Evolutionary conservation across 1,140 invertebrate genomes (phyloP).

Genomic region (Euura lappo): DNA sequence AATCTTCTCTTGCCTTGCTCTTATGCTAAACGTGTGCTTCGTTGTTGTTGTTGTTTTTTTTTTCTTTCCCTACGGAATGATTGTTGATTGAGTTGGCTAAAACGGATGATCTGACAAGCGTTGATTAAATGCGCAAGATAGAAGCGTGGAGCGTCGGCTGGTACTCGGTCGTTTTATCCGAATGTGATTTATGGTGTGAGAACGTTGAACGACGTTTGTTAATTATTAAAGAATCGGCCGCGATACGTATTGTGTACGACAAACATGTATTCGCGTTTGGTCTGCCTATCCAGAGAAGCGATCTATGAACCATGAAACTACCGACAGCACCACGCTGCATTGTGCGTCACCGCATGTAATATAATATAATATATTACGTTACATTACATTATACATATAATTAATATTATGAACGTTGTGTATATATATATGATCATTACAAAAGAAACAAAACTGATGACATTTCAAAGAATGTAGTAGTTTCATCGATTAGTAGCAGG

Average conservation of each 20-base stretch:
- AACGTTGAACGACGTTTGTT: background rate
- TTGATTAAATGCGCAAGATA: background rate
- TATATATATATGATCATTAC: slow-evolving; percentile 38
- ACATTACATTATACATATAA: slow-evolving; percentile 5
- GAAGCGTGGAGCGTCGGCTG: background rate
- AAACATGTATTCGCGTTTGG: background rate
- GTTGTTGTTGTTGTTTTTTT: background rate
- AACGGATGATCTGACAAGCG: background rate
- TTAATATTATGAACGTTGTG: slow-evolving; percentile 34
- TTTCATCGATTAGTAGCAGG: slow-evolving; percentile 44
- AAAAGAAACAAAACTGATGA: slow-evolving; percentile 39
- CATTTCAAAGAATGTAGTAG: slow-evolving; percentile 42
- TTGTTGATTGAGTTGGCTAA: background rate
- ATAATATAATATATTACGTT: slow-evolving; percentile 20
- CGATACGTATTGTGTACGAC: background rate
- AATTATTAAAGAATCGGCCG: background rate
- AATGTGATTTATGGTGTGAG: background rate
- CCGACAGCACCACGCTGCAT: slow-evolving; percentile 18
- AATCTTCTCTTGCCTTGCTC: background rate
- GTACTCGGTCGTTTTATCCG: background rate
- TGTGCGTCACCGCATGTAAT: slow-evolving; percentile 26
- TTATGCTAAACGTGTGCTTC: background rate
- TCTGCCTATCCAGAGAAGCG: background rate
- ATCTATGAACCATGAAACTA: background rate
- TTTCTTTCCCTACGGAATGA: background rate